Base-by-base conservation (phyloP, 2,113 vertebrate genomes). In the Nannobrachium achirus region DNA sequence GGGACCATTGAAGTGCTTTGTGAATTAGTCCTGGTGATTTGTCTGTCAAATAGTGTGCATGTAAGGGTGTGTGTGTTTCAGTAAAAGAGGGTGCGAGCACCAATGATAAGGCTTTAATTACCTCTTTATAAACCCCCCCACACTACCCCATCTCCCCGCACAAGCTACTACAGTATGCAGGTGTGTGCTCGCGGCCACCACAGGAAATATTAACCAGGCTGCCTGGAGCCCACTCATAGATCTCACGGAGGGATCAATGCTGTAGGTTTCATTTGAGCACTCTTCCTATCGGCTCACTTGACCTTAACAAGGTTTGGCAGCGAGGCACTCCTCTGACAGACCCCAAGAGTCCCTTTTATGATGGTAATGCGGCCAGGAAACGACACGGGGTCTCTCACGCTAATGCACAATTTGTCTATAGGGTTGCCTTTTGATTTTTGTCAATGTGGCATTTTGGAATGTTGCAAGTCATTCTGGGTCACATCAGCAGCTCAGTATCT, bases 61-160 rank as follows among this genome's bases (percentile, higher is more conserved):
- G 69, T 51, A n/a, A 16, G 15, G 42, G 69, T 75, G 70, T 61
- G 45, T 78, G 71, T 81, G 80, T 72, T 73, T 75, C 78, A 80
- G 68, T 75, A 75, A 76, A 71, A 62, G 72, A 78, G 71, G 74
- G 69, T 8, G 73, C 81, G 74, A 66, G 67, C 59, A 52, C 69
- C 73, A 83, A 78, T 79, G 85, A 89, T 89, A 86, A 87, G 85
- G 80, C 84, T 84, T 81, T 88, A 86, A 90, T 90, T 89, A 80
- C 82, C 64, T 88, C 76, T 84, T 83, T 75, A 66, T 81, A 71
- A 76, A 14, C 73, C 76, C 80, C n/a, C 66, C 42, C 71, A 70
- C 67, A 64, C 66, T 69, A 44, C 33, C 7, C 48, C 45, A 8
- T 40, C 42, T 15, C 3, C 3, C 48, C 9, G 39, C 52, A 7